Percentiles rank a stretch among this genome's conserved stretches.
These are phyloP conservation scores for Toxotes jaculatrix DNA, from an alignment of 2,113 vertebrate genomes.

Conservation along the genomic window DNA sequence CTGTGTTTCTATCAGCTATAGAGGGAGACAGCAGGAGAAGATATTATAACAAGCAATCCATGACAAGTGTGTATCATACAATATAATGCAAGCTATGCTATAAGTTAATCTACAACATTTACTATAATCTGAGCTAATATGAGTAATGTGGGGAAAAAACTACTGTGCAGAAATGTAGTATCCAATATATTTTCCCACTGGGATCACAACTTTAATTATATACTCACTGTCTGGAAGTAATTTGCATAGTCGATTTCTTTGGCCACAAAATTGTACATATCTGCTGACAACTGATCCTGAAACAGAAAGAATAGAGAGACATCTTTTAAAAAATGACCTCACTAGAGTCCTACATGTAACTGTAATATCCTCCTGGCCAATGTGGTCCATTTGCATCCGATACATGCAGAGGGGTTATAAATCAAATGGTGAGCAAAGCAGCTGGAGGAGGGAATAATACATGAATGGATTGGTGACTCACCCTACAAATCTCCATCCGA, in stretches of 20 bases:
- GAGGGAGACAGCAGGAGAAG: slow-evolving; percentile 39
- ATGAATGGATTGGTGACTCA: slow-evolving; percentile 66
- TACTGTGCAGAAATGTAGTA: background rate
- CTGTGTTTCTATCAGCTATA: slow-evolving; percentile 95
- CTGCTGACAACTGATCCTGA: slow-evolving; percentile 97
- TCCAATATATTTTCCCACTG: background rate
- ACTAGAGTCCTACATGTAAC: background rate
- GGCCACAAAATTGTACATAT: slow-evolving; percentile 99
- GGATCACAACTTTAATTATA: background rate
- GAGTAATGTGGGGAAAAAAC: background rate
- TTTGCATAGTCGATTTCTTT: slow-evolving; percentile 99
- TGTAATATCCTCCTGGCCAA: slow-evolving; percentile 9
- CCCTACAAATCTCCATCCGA: slow-evolving; percentile 99
- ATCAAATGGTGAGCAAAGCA: slow-evolving; percentile 25
- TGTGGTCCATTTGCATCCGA: slow-evolving; percentile 39
- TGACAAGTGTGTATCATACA: background rate
- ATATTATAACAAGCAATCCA: slow-evolving; percentile 1
- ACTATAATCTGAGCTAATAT: background rate
- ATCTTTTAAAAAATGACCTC: slow-evolving; percentile 13
- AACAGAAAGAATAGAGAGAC: slow-evolving; percentile 39
- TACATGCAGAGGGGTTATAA: slow-evolving; percentile 25
- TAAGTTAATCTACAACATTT: background rate
- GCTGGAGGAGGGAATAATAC: background rate
- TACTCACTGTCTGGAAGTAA: slow-evolving; percentile 97
- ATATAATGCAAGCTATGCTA: background rate